These are phyloP conservation scores for Notoglanidium macrostoma DNA, from an alignment of 2,797 vertebrate species.

Conservation along the genomic window DNA sequence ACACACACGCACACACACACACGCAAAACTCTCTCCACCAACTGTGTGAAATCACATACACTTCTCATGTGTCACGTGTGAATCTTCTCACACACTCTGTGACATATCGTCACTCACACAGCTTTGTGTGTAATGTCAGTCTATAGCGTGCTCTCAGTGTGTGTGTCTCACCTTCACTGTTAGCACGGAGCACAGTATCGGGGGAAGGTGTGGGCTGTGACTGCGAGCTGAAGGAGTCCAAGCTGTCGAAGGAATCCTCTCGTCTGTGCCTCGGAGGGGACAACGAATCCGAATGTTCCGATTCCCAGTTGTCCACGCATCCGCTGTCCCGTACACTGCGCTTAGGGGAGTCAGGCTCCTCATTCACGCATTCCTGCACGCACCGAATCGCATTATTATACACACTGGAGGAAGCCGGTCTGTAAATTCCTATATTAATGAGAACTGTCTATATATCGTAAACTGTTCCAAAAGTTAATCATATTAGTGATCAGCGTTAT, in stretches of 20 bases:
- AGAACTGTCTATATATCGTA: neutral
- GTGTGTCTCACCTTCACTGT: conserved; percentile 84
- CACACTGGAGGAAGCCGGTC: neutral
- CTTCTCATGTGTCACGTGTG: neutral
- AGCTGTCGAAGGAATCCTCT: conserved; percentile 91
- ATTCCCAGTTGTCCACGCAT: conserved; percentile 97
- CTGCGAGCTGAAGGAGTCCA: conserved; percentile 94
- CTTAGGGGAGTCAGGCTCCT: conserved; percentile 87
- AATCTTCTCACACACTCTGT: conserved; percentile 2
- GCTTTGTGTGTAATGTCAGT: neutral
- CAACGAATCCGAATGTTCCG: conserved; percentile 92
- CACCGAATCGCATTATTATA: conserved; percentile 15
- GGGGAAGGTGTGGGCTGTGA: conserved; percentile 93
- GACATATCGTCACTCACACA: neutral
- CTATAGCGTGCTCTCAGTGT: neutral
- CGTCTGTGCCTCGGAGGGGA: conserved; percentile 90
- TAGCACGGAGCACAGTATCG: conserved; percentile 88
- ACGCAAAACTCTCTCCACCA: neutral
- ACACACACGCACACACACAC: no score
- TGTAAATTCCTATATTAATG: no score
- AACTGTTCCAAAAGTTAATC: neutral
- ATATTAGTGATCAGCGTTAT: neutral
- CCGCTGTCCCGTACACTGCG: conserved; percentile 92
- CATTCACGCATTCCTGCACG: conserved; percentile 77
- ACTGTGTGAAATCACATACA: neutral